These are phyloP conservation scores for Ascidia mentula DNA, from an alignment of 23 tunicate species.

Conservation along the genomic window DNA sequence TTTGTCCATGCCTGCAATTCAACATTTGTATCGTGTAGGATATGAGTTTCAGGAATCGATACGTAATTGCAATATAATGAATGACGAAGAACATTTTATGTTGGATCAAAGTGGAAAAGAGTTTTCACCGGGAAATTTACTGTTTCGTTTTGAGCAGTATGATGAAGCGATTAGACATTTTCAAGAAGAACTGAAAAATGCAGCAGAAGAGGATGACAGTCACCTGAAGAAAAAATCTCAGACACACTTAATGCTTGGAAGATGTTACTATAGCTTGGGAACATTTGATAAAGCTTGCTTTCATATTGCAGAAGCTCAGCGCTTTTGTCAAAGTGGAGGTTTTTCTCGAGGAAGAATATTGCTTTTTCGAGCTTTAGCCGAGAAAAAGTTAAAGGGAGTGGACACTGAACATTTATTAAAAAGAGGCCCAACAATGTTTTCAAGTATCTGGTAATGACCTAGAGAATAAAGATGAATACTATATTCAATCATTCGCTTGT, in stretches of 20 bases:
- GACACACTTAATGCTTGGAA: background rate
- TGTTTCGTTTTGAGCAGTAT: background rate
- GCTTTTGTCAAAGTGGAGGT: background rate
- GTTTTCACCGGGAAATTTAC: background rate
- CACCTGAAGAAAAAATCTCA: background rate
- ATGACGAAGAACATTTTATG: background rate
- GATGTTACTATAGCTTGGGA: background rate
- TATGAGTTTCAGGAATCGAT: background rate
- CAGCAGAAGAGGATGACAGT: too few species aligned
- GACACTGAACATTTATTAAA: too few species aligned
- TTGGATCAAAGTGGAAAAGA: background rate
- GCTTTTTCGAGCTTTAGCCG: background rate
- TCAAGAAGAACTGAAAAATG: background rate
- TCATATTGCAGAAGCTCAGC: background rate
- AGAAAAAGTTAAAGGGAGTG: background rate
- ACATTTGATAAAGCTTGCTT: background rate
- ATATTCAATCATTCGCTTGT: background rate
- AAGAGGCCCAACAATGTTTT: too few species aligned
- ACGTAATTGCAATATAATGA: background rate
- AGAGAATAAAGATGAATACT: background rate
- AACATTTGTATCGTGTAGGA: background rate
- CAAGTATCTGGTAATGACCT: too few species aligned
- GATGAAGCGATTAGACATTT: background rate
- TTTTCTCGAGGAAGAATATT: background rate
- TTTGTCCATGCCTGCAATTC: background rate